These are phyloP conservation scores for Atherinosoma microstoma DNA, from an alignment of 2,797 vertebrate species.

Conservation along the genomic window DNA sequence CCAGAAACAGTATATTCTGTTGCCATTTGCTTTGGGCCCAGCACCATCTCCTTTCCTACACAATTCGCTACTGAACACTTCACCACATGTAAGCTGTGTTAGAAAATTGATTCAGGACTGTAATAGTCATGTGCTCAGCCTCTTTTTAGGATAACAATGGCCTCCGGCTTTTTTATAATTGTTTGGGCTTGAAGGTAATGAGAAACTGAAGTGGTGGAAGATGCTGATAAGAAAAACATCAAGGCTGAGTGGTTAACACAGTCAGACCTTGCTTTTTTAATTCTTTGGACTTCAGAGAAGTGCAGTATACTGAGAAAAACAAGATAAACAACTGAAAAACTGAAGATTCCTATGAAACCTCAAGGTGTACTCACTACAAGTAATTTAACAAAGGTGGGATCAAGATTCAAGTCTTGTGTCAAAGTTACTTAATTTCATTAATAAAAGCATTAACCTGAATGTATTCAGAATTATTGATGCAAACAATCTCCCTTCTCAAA, in stretches of 20 bases:
- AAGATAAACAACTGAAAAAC: background rate
- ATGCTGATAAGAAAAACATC: constrained; percentile 2
- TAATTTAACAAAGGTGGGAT: background rate
- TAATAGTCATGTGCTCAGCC: background rate
- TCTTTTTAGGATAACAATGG: constrained; percentile 5
- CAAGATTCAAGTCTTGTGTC: background rate
- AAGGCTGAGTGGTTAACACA: background rate
- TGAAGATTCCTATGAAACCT: background rate
- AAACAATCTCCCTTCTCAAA: background rate
- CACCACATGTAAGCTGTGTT: background rate
- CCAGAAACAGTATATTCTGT: background rate
- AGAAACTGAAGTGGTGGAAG: background rate
- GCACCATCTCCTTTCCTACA: background rate
- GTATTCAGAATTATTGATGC: background rate
- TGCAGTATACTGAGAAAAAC: background rate
- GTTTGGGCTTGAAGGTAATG: constrained; percentile 1
- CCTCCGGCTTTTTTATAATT: constrained; percentile 16
- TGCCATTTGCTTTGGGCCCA: background rate
- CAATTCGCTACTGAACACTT: background rate
- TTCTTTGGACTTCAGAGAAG: background rate
- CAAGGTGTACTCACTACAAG: background rate
- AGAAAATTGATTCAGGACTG: constrained; percentile 1
- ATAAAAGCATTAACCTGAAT: background rate
- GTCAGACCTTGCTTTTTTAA: background rate
- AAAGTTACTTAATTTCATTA: background rate